Percentiles rank a stretch among this genome's conserved stretches.
Evolutionary conservation across 2,113 vertebrate species (phyloP).

Genomic region (Daubentonia madagascariensis): DNA sequence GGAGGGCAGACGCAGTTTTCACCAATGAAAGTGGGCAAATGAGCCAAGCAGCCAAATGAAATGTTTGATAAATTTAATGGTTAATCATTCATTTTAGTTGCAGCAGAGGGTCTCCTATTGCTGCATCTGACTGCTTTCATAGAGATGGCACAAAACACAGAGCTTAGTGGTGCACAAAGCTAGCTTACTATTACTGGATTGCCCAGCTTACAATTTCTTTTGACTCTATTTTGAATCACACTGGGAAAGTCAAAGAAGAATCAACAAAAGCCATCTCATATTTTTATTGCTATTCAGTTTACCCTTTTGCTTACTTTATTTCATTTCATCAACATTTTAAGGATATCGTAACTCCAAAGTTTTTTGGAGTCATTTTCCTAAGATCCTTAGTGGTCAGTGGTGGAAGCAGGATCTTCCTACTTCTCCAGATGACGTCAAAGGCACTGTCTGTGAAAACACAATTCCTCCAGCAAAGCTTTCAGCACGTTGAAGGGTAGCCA

Average conservation of each 20-base stretch:
- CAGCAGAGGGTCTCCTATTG: not conserved
- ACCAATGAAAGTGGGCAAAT: not conserved
- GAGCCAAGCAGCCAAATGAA: not conserved
- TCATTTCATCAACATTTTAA: slow-evolving; percentile 4
- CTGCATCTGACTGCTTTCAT: not conserved
- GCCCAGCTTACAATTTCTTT: not conserved
- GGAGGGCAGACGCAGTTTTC: not conserved
- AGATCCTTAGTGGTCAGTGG: not conserved
- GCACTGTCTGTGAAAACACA: not conserved
- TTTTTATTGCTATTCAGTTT: not conserved
- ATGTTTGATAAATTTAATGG: not conserved
- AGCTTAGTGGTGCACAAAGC: not conserved
- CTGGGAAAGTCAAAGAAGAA: not conserved
- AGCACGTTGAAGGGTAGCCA: not conserved
- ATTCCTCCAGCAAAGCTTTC: not conserved
- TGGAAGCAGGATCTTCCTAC: not conserved
- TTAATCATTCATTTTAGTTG: not conserved
- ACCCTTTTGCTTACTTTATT: not conserved
- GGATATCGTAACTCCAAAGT: not conserved
- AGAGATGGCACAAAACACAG: not conserved
- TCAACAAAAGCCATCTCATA: not conserved
- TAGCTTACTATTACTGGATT: not conserved
- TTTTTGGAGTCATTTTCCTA: not conserved
- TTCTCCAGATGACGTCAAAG: not conserved
- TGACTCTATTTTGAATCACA: not conserved